Evolutionary conservation across 2,113 vertebrate genomes (phyloP).

Genomic region (Rhinichthys klamathensis): DNA sequence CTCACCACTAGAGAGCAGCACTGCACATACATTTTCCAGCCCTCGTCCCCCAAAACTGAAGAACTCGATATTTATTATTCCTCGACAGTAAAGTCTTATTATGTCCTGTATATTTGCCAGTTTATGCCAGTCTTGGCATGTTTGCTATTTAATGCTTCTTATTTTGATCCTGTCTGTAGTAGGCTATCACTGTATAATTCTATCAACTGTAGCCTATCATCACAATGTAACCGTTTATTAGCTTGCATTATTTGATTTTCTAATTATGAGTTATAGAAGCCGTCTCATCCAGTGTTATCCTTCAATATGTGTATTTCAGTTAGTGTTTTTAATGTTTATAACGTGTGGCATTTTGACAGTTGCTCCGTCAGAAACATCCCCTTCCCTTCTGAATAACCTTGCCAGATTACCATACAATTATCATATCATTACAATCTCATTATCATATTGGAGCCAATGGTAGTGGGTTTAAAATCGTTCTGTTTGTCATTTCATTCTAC

Average conservation of each 20-base stretch:
- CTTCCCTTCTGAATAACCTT: conserved; percentile 75
- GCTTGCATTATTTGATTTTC: not conserved
- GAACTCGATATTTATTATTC: not conserved
- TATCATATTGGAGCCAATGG: conserved; percentile 64
- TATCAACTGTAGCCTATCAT: not conserved
- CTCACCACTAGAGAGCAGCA: conserved; percentile 31
- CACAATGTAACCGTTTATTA: not conserved
- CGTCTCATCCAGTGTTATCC: conserved; percentile 3
- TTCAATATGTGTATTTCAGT: conserved; percentile 24
- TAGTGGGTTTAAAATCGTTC: conserved; percentile 34
- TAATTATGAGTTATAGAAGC: not conserved
- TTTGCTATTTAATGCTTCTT: not conserved
- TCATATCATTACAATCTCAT: conserved; percentile 75
- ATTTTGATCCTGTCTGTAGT: too few relatives aligned
- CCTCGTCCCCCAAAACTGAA: not conserved
- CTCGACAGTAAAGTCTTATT: not conserved
- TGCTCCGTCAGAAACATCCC: conserved; percentile 62
- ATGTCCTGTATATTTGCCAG: not conserved
- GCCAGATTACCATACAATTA: conserved; percentile 82
- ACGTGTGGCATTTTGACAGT: conserved; percentile 67
- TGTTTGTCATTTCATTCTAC: conserved; percentile 10
- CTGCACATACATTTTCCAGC: not conserved
- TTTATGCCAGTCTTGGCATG: not conserved
- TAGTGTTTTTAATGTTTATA: conserved; percentile 50
- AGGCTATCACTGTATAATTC: not conserved